Evolutionary conservation across 2,113 vertebrate genomes (phyloP).

Genomic region (Atherinomorus stipes): DNA sequence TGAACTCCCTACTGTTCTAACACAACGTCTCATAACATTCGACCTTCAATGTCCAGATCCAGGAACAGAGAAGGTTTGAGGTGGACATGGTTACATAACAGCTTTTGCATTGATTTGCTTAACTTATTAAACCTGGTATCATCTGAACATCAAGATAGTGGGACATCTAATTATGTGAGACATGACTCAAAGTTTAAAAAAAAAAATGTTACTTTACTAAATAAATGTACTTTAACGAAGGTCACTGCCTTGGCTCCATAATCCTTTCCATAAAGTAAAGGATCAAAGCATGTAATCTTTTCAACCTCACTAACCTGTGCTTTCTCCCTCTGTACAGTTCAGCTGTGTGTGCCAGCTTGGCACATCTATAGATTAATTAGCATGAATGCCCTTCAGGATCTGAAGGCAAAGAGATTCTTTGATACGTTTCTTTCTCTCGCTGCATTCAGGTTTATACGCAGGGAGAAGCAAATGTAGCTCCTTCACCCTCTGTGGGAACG

Average conservation of each 20-base stretch:
- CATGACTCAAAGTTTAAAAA: constrained; percentile 1
- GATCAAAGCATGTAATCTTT: constrained; percentile 69
- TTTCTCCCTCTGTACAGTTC: constrained; percentile 18
- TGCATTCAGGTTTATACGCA: background rate
- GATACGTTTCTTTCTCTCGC: background rate
- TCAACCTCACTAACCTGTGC: constrained; percentile 45
- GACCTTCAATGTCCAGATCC: constrained; percentile 1
- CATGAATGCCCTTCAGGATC: constrained; percentile 10
- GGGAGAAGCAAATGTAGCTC: constrained; percentile 16
- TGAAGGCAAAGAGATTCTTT: background rate
- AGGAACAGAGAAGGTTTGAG: background rate
- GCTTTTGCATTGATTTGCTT: background rate
- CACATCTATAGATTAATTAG: constrained; percentile 29
- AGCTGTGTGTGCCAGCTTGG: background rate
- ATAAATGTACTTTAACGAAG: constrained; percentile 42
- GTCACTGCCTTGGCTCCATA: constrained; percentile 30
- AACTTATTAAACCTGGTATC: background rate
- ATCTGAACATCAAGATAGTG: constrained; percentile 9
- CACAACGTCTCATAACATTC: constrained; percentile 16
- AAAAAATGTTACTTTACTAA: constrained; percentile 6
- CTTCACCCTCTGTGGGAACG: constrained; percentile 65
- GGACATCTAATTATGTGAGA: background rate
- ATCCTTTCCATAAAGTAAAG: constrained; percentile 68
- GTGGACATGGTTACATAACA: background rate
- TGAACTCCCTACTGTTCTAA: background rate